Percentiles rank a stretch among this genome's conserved stretches.
These are phyloP conservation scores for Ptilorrhoa leucosticta DNA, from an alignment of 2,113 vertebrate species.

Conservation along the genomic window DNA sequence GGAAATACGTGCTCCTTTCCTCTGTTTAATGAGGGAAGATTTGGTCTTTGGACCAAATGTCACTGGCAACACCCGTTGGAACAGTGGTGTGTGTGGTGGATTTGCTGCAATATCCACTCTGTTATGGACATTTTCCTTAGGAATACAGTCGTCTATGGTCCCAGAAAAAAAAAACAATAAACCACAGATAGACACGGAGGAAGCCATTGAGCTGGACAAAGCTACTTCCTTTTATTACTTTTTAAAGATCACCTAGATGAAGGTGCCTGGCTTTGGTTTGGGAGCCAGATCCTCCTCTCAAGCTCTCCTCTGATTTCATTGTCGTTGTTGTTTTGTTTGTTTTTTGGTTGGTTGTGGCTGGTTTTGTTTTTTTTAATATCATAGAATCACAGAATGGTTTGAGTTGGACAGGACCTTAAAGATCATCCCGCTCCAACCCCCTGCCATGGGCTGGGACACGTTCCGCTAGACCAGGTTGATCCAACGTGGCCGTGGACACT, in stretches of 20 bases:
- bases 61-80: not conserved
- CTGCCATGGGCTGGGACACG: not conserved
- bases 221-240: not conserved
- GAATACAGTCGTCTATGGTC: not conserved
- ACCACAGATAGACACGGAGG: not conserved
- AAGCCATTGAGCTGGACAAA: not conserved
- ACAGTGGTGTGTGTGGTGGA: not conserved
- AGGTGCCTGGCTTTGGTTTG: not conserved
- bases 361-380: not conserved
- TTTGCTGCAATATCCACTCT: not conserved
- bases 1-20: not conserved
- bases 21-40: not conserved
- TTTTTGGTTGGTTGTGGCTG: not conserved
- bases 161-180: not conserved
- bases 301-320: not conserved
- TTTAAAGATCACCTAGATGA: not conserved
- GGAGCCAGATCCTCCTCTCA: not conserved
- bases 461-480: not conserved
- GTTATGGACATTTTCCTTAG: not conserved
- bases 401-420: too few species aligned
- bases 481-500: accelerated
- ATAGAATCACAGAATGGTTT: not conserved
- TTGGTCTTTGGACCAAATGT: constrained; percentile 17
- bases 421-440: accelerated
- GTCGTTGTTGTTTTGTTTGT: too few species aligned